These are phyloP conservation scores for Hemaris fuciformis DNA, from an alignment of 2,888 invertebrate species.

Conservation along the genomic window DNA sequence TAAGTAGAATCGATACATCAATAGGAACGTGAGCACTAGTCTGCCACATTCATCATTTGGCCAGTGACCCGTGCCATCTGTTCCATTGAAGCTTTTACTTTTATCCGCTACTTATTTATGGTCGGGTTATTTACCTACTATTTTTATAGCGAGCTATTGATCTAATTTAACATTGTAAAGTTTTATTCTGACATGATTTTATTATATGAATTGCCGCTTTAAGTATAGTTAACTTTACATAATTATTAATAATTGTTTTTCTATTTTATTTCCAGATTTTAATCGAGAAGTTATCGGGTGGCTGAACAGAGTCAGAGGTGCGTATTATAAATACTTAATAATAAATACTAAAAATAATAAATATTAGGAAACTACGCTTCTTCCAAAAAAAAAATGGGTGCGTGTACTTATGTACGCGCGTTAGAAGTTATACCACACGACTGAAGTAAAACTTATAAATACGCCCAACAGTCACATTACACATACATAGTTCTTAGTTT, in stretches of 20 bases:
- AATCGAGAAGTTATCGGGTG: constrained; percentile 53
- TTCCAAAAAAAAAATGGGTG: too few species aligned
- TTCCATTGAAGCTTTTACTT: constrained; percentile 23
- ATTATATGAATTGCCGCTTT: too few species aligned
- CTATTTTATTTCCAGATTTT: constrained; percentile 66
- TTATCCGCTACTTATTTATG: constrained; percentile 16
- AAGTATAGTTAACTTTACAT: background rate
- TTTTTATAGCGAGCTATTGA: constrained; percentile 19
- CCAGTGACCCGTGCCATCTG: constrained; percentile 55
- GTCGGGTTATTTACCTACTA: constrained; percentile 7
- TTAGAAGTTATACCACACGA: too few species aligned
- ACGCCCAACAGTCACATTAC: too few species aligned
- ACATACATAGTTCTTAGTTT: too few species aligned
- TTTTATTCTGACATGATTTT: too few species aligned
- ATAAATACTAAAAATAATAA: too few species aligned
- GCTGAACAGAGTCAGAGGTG: constrained; percentile 75
- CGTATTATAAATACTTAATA: constrained; percentile 16
- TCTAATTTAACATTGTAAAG: background rate
- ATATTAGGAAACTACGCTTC: too few species aligned
- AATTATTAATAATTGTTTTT: constrained; percentile 19
- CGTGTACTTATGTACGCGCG: too few species aligned
- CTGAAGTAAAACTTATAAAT: too few species aligned
- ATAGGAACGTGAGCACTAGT: constrained; percentile 39
- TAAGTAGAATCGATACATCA: constrained; percentile 50
- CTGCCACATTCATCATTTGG: constrained; percentile 42